Conservation (phyloP, 1,140 invertebrate species). For the Branchinecta lindahli region DNA sequence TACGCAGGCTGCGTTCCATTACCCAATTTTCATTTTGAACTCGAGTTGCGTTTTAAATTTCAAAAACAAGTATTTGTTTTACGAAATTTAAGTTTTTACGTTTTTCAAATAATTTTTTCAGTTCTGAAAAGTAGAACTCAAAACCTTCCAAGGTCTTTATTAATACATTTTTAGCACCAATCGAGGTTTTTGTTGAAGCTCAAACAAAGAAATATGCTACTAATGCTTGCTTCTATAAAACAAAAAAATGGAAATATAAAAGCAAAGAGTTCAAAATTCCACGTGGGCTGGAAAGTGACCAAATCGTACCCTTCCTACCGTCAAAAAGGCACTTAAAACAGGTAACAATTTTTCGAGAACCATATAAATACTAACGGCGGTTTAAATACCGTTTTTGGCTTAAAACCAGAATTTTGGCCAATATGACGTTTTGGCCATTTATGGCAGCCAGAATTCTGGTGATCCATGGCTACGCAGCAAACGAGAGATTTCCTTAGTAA, state of each 20-base stretch:
- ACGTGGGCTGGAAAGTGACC: background rate
- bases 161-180: no score
- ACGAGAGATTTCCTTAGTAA: background rate
- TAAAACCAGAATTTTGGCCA: background rate
- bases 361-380: background rate
- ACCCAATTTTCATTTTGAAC: no score
- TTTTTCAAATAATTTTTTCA: no score
- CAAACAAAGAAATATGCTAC: background rate
- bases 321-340: constrained; percentile 6
- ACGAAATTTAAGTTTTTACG: no score
- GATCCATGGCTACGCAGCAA: background rate
- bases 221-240: background rate
- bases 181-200: no score
- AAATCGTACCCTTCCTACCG: background rate
- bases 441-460: background rate
- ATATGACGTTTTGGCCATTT: no score
- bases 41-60: no score
- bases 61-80: no score
- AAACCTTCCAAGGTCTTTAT: no score
- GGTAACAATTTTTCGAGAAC: constrained; percentile 6
- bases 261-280: background rate
- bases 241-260: background rate
- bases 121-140: no score
- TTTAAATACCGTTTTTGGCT: background rate
- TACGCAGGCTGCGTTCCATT: no score